These are phyloP conservation scores for Caenorhabditis doughertyi DNA, from an alignment of 2,888 invertebrate species.

Conservation along the genomic window DNA sequence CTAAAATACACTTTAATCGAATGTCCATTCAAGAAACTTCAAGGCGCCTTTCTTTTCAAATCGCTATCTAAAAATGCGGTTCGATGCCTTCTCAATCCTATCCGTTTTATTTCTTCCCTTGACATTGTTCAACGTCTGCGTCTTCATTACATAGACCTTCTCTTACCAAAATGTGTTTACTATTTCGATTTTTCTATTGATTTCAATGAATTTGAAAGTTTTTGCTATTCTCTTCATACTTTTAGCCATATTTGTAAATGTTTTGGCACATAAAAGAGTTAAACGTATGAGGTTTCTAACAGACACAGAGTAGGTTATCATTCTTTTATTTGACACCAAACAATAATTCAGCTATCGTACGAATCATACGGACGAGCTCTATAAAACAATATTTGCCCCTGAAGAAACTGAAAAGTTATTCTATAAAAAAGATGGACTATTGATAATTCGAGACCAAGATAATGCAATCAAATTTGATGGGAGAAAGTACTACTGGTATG, in stretches of 20 bases:
- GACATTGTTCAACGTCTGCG: too few species aligned
- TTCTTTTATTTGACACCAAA: not conserved
- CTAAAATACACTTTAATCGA: too few species aligned
- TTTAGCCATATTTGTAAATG: not conserved
- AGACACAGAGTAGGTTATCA: constrained; percentile 14
- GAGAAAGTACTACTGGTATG: constrained; percentile 35
- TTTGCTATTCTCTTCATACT: not conserved
- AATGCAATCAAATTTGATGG: not conserved
- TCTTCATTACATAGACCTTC: too few species aligned
- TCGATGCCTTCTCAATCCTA: too few species aligned
- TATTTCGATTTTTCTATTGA: too few species aligned
- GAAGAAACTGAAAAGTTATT: constrained; percentile 14
- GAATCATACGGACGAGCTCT: constrained; percentile 25
- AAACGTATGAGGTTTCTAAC: constrained; percentile 41
- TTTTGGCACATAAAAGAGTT: constrained; percentile 4
- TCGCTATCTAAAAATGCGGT: too few species aligned
- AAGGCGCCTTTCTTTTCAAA: too few species aligned
- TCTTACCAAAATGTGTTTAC: too few species aligned
- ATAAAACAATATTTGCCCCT: not conserved
- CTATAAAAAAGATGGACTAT: constrained; percentile 8
- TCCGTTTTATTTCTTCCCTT: too few species aligned
- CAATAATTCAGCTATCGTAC: constrained; percentile 27
- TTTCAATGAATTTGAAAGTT: constrained; percentile 11
- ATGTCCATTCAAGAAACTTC: too few species aligned
- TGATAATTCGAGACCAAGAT: constrained; percentile 18